Conservation (phyloP, 2,888 invertebrate genomes). For the Stenolophus ochropezus region DNA sequence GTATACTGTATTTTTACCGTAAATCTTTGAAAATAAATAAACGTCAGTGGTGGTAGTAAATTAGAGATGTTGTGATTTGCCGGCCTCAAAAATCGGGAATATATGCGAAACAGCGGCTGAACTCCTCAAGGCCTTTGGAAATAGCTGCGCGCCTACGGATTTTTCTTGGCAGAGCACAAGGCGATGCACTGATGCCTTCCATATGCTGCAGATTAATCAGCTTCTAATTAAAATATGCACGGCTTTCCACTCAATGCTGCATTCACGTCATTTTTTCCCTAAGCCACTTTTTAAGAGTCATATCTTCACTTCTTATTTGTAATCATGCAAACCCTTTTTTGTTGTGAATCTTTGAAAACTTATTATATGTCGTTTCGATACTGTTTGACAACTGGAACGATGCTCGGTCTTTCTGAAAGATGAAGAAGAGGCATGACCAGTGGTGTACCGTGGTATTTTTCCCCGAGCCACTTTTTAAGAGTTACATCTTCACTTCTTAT, state of each 20-base stretch:
- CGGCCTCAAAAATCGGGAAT: constrained; percentile 56
- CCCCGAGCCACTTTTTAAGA: constrained; percentile 14
- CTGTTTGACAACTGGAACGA: too few relatives aligned
- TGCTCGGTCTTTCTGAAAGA: too few relatives aligned
- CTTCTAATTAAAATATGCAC: constrained; percentile 53
- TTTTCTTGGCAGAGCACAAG: constrained; percentile 48
- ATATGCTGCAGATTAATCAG: constrained; percentile 52
- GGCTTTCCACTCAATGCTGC: not conserved
- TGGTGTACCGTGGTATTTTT: too few relatives aligned
- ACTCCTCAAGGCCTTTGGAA: constrained; percentile 40
- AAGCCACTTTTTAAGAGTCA: constrained; percentile 25
- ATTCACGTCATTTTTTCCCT: constrained; percentile 12
- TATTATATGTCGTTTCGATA: too few relatives aligned
- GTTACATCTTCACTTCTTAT: too few relatives aligned
- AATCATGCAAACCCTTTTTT: too few relatives aligned
- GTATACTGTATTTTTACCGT: too few relatives aligned
- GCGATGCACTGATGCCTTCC: constrained; percentile 56
- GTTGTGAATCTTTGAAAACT: too few relatives aligned
- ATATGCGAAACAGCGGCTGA: constrained; percentile 31
- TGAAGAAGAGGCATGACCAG: too few relatives aligned
- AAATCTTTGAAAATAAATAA: constrained; percentile 53
- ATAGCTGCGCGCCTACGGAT: constrained; percentile 50
- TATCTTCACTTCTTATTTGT: too few relatives aligned
- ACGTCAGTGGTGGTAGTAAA: constrained; percentile 36
- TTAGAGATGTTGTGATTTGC: constrained; percentile 54